These are phyloP conservation scores for Catostomus latipinnis DNA, from an alignment of 2,797 vertebrate species.

Conservation along the genomic window DNA sequence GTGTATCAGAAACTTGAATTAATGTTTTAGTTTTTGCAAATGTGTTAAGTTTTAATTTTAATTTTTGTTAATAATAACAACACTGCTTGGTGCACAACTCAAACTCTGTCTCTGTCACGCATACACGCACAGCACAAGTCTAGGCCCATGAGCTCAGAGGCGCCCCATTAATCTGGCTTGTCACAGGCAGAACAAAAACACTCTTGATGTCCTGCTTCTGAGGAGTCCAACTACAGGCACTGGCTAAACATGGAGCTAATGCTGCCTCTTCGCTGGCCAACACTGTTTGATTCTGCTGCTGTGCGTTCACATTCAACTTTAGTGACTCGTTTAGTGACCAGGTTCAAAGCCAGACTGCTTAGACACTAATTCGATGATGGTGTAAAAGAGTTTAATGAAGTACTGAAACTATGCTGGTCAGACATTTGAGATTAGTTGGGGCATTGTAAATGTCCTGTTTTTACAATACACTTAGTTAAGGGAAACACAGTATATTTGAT, in stretches of 20 bases:
- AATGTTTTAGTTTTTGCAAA: too few relatives aligned
- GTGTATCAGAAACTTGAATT: too few relatives aligned
- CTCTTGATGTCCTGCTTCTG: constrained; percentile 15
- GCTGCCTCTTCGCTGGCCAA: constrained; percentile 27
- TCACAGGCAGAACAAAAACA: constrained; percentile 43
- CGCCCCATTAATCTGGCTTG: constrained; percentile 49
- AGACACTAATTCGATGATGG: constrained; percentile 3
- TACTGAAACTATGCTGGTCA: too few relatives aligned
- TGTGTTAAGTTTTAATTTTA: too few relatives aligned
- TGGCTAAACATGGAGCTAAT: constrained; percentile 38
- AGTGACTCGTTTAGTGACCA: not conserved
- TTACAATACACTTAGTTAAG: too few relatives aligned
- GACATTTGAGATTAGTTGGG: too few relatives aligned
- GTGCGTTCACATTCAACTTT: not conserved
- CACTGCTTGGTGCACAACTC: constrained; percentile 23
- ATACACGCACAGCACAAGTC: constrained; percentile 12
- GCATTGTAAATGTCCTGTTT: too few relatives aligned
- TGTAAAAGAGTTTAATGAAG: too few relatives aligned
- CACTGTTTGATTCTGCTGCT: constrained; percentile 1
- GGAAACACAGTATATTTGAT: too few relatives aligned
- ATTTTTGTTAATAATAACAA: too few relatives aligned
- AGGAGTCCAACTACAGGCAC: constrained; percentile 23
- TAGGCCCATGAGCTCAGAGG: constrained; percentile 11
- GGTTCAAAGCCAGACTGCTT: not conserved
- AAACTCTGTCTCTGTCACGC: constrained; percentile 9